Evolutionary conservation across 2,888 invertebrate genomes (phyloP), one percentile per base, ranked within the genome.

Genomic region (Nomada flava): DNA sequence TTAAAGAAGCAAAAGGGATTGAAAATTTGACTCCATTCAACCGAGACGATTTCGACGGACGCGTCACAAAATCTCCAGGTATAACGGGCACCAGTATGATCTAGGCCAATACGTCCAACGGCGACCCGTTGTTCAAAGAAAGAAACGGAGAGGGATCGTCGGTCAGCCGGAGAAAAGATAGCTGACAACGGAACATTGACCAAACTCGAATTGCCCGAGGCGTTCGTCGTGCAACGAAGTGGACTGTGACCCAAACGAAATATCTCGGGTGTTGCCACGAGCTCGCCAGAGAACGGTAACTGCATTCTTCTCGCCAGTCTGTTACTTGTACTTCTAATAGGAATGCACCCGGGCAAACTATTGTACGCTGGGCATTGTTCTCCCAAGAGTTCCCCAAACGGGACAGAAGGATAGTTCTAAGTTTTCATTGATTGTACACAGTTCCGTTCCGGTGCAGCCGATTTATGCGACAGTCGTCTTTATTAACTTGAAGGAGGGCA

Each of bases 21-120:
- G 13, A 23, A 52, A n/a, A 23, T 29, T 5, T 2, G 0, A 2
- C 1, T 18, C 5, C 44, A 5, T 11, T 47, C 52, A 52, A 18
- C 47, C 15, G 20, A 29, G 36, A 20, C 20, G 18, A 26, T 59
- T 18, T 47, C 63, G 47, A 36, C 18, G 47, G 50, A n/a, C n/a
- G 20, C 52, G 13, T n/a, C 20, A 13, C 47, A 13, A 29, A 13
- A 62, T 29, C 15, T 42, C n/a, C 26, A 18, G 13, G 13, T 23
- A 11, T 73, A 77, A 77, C 69, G 71, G 72, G n/a, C 23, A 47
- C 15, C 11, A 2, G 0, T 0, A 5, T 10, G 7, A 83, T 73
- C 36, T 69, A 55, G 82, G 82, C 52, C 83, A 77, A 59, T 52
- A n/a, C 76, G 42, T 76, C 65, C 26, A 68, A 15, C 18, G n/a